Conservation (phyloP, 1,140 invertebrate species). For the Parapsyche elsis region DNA sequence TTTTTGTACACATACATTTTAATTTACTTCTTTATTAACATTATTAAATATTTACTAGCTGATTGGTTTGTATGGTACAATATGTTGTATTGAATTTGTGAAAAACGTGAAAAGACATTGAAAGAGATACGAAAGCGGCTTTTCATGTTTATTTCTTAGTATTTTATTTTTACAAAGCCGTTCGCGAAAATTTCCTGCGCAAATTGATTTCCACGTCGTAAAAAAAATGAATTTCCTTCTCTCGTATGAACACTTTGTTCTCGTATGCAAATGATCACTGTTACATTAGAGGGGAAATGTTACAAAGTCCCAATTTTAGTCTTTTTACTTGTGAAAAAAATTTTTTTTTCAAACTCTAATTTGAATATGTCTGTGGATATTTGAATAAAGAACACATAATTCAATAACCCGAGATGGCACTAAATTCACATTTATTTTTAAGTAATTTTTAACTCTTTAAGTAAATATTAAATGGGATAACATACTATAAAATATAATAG, state of each 20-base stretch:
- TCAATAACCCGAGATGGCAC: background rate
- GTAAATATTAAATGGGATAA: no score
- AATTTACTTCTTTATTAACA: no score
- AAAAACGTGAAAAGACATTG: background rate
- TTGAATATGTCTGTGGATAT: constrained; percentile 7
- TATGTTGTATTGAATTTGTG: background rate
- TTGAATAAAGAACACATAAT: constrained; percentile 21
- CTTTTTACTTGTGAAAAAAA: background rate
- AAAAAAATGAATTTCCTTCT: constrained; percentile 12
- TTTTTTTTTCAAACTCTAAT: constrained; percentile 8
- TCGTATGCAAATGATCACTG: constrained; percentile 24
- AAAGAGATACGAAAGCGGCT: background rate
- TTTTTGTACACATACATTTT: no score
- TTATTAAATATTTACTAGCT: no score
- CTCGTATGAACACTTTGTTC: constrained; percentile 11
- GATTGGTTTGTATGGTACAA: no score
- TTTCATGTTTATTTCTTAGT: background rate
- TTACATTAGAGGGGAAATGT: background rate
- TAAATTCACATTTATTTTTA: no score
- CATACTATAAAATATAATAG: no score
- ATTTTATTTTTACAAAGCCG: background rate
- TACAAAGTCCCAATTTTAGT: background rate
- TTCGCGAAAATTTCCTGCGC: background rate
- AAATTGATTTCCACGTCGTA: constrained; percentile 22
- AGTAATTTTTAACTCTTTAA: no score